Evolutionary conservation across 2,797 vertebrate species (phyloP).

Genomic region (Myotis myotis): DNA sequence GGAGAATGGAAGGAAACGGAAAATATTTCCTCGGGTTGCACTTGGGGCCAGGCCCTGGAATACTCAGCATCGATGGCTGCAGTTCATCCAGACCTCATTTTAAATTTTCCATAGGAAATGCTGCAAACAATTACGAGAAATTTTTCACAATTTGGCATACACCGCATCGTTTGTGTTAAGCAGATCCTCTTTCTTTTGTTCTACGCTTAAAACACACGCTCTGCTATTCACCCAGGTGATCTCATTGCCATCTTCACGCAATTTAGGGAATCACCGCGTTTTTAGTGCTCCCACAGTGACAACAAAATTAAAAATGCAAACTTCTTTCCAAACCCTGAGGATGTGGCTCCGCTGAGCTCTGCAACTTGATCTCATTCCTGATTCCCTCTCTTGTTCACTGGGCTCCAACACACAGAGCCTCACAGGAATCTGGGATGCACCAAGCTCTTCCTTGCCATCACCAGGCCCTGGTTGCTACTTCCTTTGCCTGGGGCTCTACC

Average conservation of each 20-base stretch:
- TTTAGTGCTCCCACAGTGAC: not conserved
- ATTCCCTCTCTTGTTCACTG: not conserved
- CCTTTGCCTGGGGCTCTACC: not conserved
- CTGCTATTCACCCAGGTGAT: not conserved
- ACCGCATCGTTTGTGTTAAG: not conserved
- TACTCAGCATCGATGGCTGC: not conserved
- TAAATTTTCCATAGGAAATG: constrained; percentile 26
- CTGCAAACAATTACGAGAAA: constrained; percentile 7
- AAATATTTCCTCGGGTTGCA: constrained; percentile 39
- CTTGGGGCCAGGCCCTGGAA: not conserved
- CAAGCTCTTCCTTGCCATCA: not conserved
- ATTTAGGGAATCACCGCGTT: not conserved
- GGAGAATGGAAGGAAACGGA: constrained; percentile 66
- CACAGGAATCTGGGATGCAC: not conserved
- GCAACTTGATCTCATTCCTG: not conserved
- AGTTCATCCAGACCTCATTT: not conserved
- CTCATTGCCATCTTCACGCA: not conserved
- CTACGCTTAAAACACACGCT: not conserved
- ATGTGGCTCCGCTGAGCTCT: not conserved
- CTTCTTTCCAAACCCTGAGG: not conserved
- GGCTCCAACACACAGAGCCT: not conserved
- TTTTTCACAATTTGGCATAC: not conserved
- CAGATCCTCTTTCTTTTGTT: constrained; percentile 11
- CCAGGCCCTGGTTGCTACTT: not conserved
- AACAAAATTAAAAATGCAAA: not conserved